Evolutionary conservation across 2,797 vertebrate genomes (phyloP).

Genomic region (Buphagus erythrorhynchus): DNA sequence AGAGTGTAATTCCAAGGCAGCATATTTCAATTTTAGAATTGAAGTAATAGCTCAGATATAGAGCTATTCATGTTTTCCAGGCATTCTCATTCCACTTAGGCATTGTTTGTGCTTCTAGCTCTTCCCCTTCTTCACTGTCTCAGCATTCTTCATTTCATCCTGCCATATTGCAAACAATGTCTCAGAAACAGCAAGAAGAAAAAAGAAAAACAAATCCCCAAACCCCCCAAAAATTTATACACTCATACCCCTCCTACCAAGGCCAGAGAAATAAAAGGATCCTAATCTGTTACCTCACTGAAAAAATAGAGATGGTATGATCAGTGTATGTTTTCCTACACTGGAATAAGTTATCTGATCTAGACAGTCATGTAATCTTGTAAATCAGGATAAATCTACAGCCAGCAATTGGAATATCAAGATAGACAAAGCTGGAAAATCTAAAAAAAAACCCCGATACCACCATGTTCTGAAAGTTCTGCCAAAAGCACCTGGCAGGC

Average conservation of each 20-base stretch:
- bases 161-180: neutral
- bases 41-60: neutral
- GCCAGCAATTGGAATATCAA: neutral
- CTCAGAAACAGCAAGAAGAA: neutral
- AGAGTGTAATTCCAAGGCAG: neutral
- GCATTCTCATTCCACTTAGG: neutral
- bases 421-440: neutral
- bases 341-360: neutral
- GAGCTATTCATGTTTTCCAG: neutral
- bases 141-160: neutral
- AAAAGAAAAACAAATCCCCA: neutral
- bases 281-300: neutral
- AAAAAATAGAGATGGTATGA: neutral
- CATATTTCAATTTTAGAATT: neutral
- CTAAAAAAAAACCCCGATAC: neutral
- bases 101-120: neutral
- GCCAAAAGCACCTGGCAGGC: neutral
- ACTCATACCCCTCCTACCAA: neutral
- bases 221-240: neutral
- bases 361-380: neutral
- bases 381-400: neutral
- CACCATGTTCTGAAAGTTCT: neutral
- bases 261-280: neutral
- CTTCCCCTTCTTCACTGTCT: neutral
- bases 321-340: neutral